phyloP scores from a whole-genome alignment of 2,113 vertebrate species.

The Alligator mississippiensis region DNA sequence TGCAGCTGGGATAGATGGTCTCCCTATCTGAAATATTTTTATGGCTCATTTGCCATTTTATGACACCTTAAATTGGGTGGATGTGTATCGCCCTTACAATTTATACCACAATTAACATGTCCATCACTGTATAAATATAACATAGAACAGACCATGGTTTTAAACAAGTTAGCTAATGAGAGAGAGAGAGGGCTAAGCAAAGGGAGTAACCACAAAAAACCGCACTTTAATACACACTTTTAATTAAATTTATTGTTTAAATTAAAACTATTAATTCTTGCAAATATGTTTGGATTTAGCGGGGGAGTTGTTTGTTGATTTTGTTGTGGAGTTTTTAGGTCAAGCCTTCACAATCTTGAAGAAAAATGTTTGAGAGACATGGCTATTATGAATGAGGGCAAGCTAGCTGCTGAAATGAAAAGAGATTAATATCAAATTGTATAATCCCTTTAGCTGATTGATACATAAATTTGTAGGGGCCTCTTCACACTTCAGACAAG shows the following conservation, averaged over 20 bases:
- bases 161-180: too few species aligned
- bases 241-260: neutral
- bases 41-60: too few species aligned
- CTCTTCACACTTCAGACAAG: too few species aligned
- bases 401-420: neutral
- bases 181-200: neutral
- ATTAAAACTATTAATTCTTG: neutral
- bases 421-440: neutral
- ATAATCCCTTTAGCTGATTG: neutral
- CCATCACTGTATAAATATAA: too few species aligned
- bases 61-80: too few species aligned
- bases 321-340: neutral
- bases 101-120: too few species aligned
- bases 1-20: too few species aligned
- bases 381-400: neutral
- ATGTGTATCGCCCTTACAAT: too few species aligned
- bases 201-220: neutral
- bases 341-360: neutral
- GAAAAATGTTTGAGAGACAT: too few species aligned
- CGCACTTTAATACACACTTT: neutral
- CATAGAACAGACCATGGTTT: too few species aligned
- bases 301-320: too few species aligned
- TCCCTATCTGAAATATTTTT: too few species aligned
- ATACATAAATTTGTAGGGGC: neutral
- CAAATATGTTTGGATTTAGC: neutral